Evolutionary conservation across 2,888 invertebrate genomes (phyloP).

Genomic region (Aleiodes alternator): DNA sequence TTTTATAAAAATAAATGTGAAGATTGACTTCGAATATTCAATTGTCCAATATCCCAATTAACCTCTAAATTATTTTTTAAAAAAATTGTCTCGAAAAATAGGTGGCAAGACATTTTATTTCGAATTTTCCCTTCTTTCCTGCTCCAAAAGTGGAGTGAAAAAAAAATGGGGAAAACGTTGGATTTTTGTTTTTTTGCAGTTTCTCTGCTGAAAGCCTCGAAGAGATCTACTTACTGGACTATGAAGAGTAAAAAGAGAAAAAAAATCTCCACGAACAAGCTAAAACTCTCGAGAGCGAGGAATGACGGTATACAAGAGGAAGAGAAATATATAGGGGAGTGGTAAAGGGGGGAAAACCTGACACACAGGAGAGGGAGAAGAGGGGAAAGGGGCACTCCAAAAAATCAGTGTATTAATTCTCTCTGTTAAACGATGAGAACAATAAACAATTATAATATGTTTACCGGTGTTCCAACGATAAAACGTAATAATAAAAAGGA

Average conservation of each 20-base stretch:
- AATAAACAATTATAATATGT: constrained; percentile 47
- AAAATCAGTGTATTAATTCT: constrained; percentile 2
- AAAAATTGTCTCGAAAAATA: too few relatives aligned
- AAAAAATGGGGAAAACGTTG: too few relatives aligned
- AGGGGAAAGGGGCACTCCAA: constrained; percentile 35
- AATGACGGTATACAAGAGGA: constrained; percentile 5
- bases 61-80: too few relatives aligned
- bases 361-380: too few relatives aligned
- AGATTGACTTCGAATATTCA: too few relatives aligned
- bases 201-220: background rate
- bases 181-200: too few relatives aligned
- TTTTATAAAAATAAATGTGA: too few relatives aligned
- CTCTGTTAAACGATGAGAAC: constrained; percentile 18
- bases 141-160: too few relatives aligned
- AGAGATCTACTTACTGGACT: constrained; percentile 18
- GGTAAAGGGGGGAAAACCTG: constrained; percentile 13
- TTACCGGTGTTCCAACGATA: constrained; percentile 8
- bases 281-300: constrained; percentile 13
- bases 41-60: too few relatives aligned
- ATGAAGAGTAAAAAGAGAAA: constrained; percentile 11
- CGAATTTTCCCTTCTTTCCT: too few relatives aligned
- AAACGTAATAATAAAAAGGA: background rate
- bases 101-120: too few relatives aligned
- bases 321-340: constrained; percentile 27
- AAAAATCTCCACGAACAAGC: constrained; percentile 8